Evolutionary conservation across 2,113 vertebrate species (phyloP), one percentile per base, ranked within the genome.

Genomic region (Hymenochirus boettgeri): DNA sequence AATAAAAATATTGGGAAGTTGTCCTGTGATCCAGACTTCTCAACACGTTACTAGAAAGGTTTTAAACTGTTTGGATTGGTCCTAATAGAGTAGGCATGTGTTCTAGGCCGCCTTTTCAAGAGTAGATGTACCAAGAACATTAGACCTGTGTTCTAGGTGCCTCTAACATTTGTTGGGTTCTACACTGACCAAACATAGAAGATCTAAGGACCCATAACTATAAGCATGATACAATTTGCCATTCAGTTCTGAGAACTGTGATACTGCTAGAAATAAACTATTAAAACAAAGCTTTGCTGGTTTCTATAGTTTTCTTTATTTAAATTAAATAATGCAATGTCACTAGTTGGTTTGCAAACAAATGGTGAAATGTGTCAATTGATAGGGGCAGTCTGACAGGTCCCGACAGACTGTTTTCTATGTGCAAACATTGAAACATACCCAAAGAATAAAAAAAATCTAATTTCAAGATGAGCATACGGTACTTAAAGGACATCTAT

Each of bases 11-110:
- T 27, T 5, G 52, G 10, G 7, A 9, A 1, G 7, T 55, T n/a
- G 18, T 71, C 57, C 2, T 80, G 71, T 74, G 63, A 82, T 80
- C 79, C 80, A 12, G 46, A 7, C 46, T 11, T 12, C 18, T 48
- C 46, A 21, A 12, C 39, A 18, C 22, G 19, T 2, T 21, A 21
- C 46, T 48, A 48, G 46, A 48, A 23, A 7, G 18, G 46, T 21
- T 23, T 23, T 7, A 48, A 9, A 15, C 39, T 42, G 1, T 13
- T 18, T 2, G 2, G 12, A 42, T 13, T 2, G 7, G 31, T 10
- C 8, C 31, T 2, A 13, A 1, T 2, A 1, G 10, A 35, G 39
- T 42, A 42, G 39, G 17, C 17, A 2, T 42, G 39, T 42, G 39
- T 42, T 42, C 7, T n/a, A 42, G 39, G 39, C n/a, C 39, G 6